Conservation (phyloP, 2,888 invertebrate genomes). For the Cynaeus angustus region DNA sequence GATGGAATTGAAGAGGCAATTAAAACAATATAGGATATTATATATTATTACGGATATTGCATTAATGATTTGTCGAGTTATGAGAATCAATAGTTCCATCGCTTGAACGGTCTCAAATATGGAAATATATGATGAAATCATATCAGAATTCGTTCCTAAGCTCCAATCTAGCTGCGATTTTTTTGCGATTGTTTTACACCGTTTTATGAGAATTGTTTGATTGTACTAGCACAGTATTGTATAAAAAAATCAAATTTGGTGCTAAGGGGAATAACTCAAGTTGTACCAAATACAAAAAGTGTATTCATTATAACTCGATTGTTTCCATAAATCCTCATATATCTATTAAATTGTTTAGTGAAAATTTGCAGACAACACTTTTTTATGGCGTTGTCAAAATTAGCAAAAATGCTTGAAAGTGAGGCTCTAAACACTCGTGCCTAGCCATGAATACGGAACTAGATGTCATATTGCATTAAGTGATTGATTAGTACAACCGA, state of each 20-base stretch:
- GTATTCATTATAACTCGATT: no score
- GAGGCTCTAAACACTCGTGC: no score
- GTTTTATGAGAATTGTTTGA: background rate
- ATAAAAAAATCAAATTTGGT: background rate
- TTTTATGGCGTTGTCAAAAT: no score
- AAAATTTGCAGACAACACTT: no score
- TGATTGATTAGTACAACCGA: slow-evolving; percentile 44
- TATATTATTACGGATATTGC: background rate
- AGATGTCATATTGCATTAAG: slow-evolving; percentile 18
- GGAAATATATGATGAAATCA: slow-evolving; percentile 23
- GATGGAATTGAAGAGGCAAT: no score
- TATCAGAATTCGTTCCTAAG: slow-evolving; percentile 17
- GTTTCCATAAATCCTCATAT: no score
- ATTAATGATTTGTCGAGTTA: slow-evolving; percentile 24
- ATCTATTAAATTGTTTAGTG: no score
- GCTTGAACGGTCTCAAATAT: slow-evolving; percentile 8
- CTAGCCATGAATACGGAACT: no score
- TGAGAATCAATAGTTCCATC: slow-evolving; percentile 21
- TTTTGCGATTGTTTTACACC: slow-evolving; percentile 4
- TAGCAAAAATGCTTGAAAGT: no score
- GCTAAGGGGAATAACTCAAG: no score
- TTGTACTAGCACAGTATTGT: no score
- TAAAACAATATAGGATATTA: background rate
- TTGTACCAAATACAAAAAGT: no score
- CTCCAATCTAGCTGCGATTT: slow-evolving; percentile 4